Conservation (phyloP, 2,888 invertebrate species). For the Aleiodes alternator region DNA sequence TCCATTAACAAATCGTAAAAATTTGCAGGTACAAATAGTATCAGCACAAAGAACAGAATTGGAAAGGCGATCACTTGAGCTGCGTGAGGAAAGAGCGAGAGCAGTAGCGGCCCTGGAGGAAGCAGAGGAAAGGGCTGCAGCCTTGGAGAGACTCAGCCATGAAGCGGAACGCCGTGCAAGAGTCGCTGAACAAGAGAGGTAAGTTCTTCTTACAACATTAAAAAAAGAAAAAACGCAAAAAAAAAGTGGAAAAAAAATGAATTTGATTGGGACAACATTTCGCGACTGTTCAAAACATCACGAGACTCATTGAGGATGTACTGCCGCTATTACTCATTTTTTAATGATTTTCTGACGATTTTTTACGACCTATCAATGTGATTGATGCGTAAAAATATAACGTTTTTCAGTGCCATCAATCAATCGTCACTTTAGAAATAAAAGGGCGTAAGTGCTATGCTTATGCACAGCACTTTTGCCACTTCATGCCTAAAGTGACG, state of each 20-base stretch:
- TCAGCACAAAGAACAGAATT: slow-evolving; percentile 90
- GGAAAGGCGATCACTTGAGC: slow-evolving; percentile 86
- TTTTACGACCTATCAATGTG: too few species aligned
- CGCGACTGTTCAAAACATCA: too few species aligned
- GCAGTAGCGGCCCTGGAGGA: slow-evolving; percentile 90
- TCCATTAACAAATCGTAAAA: not conserved
- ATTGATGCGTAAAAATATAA: too few species aligned
- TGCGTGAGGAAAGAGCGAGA: slow-evolving; percentile 88
- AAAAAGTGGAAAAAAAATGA: not conserved
- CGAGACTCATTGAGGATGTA: too few species aligned
- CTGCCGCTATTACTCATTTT: too few species aligned
- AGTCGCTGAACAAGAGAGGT: slow-evolving; percentile 76
- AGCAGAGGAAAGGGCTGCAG: slow-evolving; percentile 90
- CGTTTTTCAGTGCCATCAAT: too few species aligned
- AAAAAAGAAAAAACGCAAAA: not conserved
- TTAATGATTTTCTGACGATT: too few species aligned
- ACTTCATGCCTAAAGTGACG: too few species aligned
- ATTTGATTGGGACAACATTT: too few species aligned
- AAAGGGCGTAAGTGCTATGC: too few species aligned
- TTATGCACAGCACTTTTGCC: too few species aligned
- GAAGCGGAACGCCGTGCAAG: slow-evolving; percentile 75
- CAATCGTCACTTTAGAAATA: too few species aligned
- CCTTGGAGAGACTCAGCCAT: slow-evolving; percentile 84
- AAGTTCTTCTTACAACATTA: slow-evolving; percentile 54
- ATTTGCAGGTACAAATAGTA: slow-evolving; percentile 83